Conservation (phyloP, 2,113 vertebrate species). For the Pica pica region DNA sequence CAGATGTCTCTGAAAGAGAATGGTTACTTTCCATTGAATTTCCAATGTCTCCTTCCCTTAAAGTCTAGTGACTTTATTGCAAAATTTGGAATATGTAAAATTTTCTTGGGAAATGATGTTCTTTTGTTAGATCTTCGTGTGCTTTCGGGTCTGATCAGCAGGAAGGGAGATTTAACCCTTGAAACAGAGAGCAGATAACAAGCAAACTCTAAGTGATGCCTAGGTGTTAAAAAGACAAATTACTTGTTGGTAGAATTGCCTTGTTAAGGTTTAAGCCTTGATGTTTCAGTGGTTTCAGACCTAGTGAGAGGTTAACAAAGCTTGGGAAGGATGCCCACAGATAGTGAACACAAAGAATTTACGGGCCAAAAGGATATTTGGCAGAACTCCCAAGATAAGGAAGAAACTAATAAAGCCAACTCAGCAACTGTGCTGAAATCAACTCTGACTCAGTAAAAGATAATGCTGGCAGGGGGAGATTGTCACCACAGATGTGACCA, state of each 20-base stretch:
- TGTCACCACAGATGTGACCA: not conserved
- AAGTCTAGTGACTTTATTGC: not conserved
- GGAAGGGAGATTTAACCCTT: not conserved
- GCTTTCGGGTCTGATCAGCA: not conserved
- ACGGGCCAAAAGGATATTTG: not conserved
- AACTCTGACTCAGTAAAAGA: not conserved
- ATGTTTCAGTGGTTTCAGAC: not conserved
- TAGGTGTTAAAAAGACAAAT: not conserved
- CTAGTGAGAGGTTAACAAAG: not conserved
- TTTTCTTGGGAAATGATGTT: not conserved
- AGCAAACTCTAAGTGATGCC: not conserved
- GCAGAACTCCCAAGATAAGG: not conserved
- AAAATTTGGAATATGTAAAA: not conserved
- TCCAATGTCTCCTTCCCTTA: not conserved
- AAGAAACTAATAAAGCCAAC: not conserved
- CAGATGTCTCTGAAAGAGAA: not conserved
- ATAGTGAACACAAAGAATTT: not conserved
- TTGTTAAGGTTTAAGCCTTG: not conserved
- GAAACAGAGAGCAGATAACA: not conserved
- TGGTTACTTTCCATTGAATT: not conserved
- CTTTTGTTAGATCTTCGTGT: not conserved
- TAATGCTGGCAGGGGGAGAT: not conserved
- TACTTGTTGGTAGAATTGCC: not conserved
- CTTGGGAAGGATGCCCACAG: not conserved
- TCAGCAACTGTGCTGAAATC: not conserved